Evolutionary conservation across 2,888 invertebrate species (phyloP).

Genomic region (Vesta saturnalis): DNA sequence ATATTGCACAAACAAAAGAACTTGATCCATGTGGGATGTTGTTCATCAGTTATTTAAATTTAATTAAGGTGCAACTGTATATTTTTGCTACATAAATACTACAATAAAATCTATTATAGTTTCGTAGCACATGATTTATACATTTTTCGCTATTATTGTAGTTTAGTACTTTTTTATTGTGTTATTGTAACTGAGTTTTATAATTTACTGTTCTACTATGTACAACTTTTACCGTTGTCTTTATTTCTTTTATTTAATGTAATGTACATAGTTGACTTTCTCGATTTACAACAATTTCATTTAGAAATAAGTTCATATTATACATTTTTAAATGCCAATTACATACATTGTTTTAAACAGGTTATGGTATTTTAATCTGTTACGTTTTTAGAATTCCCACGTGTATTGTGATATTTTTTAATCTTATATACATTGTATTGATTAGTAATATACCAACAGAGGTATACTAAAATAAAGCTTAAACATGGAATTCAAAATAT

Average conservation of each 20-base stretch:
- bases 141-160: neutral
- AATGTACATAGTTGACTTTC: neutral
- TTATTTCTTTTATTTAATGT: neutral
- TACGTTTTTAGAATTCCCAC: no score
- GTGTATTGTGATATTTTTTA: no score
- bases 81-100: neutral
- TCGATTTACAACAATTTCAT: neutral
- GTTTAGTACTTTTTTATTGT: no score
- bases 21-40: neutral
- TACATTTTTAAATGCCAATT: no score
- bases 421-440: no score
- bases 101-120: neutral
- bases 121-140: neutral
- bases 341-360: no score
- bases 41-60: neutral
- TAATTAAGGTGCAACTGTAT: neutral
- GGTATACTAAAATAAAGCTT: no score
- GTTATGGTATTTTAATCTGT: no score
- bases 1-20: neutral
- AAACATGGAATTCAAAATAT: no score
- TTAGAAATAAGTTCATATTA: neutral
- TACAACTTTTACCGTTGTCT: constrained; percentile 8
- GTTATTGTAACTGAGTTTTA: neutral
- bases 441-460: no score
- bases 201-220: neutral